Conservation (phyloP, 1,140 invertebrate genomes). For the Platorchestia sp. region DNA sequence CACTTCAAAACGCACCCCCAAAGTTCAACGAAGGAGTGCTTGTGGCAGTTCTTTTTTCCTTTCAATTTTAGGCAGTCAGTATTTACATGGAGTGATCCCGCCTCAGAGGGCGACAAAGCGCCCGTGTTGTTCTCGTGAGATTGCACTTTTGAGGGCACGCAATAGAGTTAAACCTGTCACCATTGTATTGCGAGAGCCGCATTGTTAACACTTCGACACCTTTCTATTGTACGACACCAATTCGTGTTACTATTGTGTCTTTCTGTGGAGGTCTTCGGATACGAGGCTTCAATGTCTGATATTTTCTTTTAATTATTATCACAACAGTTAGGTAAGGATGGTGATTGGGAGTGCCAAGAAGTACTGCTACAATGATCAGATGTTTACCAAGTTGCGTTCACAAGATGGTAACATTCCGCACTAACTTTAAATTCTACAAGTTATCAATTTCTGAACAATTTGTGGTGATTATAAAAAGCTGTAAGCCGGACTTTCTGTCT, state of each 20-base stretch:
- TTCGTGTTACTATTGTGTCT: constrained; percentile 10
- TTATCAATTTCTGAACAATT: not conserved
- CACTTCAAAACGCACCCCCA: not conserved
- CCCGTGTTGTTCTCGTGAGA: not conserved
- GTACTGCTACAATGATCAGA: not conserved
- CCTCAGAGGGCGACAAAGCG: not conserved
- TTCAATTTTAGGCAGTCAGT: not conserved
- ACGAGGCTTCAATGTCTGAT: not conserved
- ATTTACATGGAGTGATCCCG: constrained; percentile 29
- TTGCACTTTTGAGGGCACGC: not conserved
- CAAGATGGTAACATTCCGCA: not conserved
- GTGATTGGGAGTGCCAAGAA: not conserved
- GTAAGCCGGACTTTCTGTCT: not conserved
- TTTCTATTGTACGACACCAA: not conserved
- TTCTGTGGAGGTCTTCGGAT: not conserved
- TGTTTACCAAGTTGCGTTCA: not conserved
- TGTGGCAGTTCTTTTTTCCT: not conserved
- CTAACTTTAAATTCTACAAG: not conserved
- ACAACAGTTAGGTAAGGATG: not conserved
- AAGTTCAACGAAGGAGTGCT: not conserved
- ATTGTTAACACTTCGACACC: constrained; percentile 21
- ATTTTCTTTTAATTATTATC: constrained; percentile 42
- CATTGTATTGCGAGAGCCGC: not conserved
- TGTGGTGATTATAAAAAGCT: not conserved
- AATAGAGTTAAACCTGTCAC: constrained; percentile 1